Conservation (phyloP, 2,888 invertebrate species). For the Polymixis lichenea region DNA sequence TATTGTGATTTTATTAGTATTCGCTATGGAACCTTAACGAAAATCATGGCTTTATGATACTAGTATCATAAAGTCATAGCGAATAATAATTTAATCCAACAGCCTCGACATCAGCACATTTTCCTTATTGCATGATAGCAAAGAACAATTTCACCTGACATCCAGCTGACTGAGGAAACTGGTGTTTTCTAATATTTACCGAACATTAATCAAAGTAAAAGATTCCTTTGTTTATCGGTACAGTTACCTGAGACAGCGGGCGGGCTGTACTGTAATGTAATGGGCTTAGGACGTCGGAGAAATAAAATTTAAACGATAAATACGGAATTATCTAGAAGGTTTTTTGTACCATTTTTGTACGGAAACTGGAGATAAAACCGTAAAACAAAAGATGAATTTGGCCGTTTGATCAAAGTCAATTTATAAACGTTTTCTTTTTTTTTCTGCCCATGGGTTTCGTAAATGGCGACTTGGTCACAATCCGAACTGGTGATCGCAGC, state of each 20-base stretch:
- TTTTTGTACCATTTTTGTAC: conserved; percentile 6
- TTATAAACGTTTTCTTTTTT: background rate
- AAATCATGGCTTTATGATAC: no score
- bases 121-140: conserved; percentile 36
- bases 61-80: background rate
- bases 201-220: conserved; percentile 64
- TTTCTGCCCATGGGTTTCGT: background rate
- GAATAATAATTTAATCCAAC: conserved; percentile 18
- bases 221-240: conserved; percentile 60
- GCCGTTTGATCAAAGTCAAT: conserved; percentile 6
- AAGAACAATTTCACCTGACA: conserved; percentile 56
- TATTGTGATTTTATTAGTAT: no score
- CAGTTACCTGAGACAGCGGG: conserved; percentile 58
- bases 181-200: conserved; percentile 57
- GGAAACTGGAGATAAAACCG: background rate
- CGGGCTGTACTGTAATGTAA: conserved; percentile 39
- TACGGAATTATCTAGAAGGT: conserved; percentile 33
- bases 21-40: no score
- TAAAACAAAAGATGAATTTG: conserved; percentile 10
- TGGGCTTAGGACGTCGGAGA: conserved; percentile 35
- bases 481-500: no score
- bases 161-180: conserved; percentile 58
- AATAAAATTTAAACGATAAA: conserved; percentile 57
- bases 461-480: background rate
- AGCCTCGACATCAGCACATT: conserved; percentile 14